Percentiles rank a stretch among this genome's conserved stretches.
Evolutionary conservation across 2,888 invertebrate genomes (phyloP).

Genomic region (Congeria kusceri): DNA sequence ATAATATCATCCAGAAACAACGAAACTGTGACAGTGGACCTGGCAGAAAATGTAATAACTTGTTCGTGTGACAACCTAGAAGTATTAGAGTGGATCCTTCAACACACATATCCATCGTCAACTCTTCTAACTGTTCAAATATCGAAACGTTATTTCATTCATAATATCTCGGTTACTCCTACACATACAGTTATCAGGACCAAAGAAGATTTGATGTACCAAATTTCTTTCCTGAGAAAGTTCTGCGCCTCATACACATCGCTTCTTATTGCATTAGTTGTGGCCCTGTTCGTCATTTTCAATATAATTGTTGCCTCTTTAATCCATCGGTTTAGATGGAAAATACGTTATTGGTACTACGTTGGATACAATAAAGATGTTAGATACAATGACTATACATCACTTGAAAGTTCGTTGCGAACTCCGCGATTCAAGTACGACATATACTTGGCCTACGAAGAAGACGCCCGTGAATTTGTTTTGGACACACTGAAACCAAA

Average conservation of each 20-base stretch:
- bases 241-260: constrained; percentile 27
- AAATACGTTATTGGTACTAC: constrained; percentile 45
- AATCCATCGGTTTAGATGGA: constrained; percentile 34
- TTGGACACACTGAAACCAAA: constrained; percentile 1
- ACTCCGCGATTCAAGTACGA: constrained; percentile 11
- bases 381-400: too few species aligned
- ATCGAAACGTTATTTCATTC: constrained; percentile 5
- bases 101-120: not conserved
- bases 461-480: constrained; percentile 1
- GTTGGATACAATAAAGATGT: not conserved
- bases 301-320: constrained; percentile 28
- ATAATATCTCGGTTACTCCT: too few species aligned
- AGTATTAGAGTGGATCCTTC: constrained; percentile 29
- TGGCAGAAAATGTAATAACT: constrained; percentile 8
- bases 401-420: not conserved
- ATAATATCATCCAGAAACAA: not conserved
- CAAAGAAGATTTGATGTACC: not conserved
- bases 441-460: constrained; percentile 5
- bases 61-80: constrained; percentile 38
- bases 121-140: not conserved
- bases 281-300: constrained; percentile 3
- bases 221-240: constrained; percentile 12
- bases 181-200: not conserved
- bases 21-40: constrained; percentile 13
- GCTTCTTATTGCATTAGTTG: constrained; percentile 12